Conservation (phyloP, 2,888 invertebrate species). For the Melanargia galathea region DNA sequence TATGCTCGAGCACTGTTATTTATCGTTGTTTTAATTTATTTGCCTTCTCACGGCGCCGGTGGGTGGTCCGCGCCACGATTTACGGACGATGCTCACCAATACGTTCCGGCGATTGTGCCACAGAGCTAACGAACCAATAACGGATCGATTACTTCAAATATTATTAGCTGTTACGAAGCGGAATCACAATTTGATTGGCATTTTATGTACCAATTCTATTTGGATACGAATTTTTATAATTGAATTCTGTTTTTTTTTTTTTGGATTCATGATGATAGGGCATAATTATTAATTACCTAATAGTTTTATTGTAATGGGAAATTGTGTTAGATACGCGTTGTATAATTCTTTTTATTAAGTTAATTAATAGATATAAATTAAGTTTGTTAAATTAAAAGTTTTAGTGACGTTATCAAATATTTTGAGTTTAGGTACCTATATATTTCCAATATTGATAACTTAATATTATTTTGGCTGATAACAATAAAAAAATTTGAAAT, state of each 20-base stretch:
- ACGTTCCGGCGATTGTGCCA: slow-evolving; percentile 74
- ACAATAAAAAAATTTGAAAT: too few species aligned
- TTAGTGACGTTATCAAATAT: too few species aligned
- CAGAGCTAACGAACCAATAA: slow-evolving; percentile 46
- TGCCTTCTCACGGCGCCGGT: slow-evolving; percentile 74
- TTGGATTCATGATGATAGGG: neutral
- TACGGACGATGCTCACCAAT: slow-evolving; percentile 72
- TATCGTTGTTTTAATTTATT: slow-evolving; percentile 81
- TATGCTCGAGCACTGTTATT: slow-evolving; percentile 80
- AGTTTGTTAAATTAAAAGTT: neutral
- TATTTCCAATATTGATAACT: too few species aligned
- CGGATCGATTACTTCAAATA: slow-evolving; percentile 40
- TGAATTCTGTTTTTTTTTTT: slow-evolving; percentile 15
- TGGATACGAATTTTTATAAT: slow-evolving; percentile 25
- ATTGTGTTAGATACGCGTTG: slow-evolving; percentile 8
- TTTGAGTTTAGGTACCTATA: too few species aligned
- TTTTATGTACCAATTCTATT: slow-evolving; percentile 33
- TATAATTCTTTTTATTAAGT: neutral
- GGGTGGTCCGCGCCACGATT: slow-evolving; percentile 81
- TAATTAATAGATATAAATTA: neutral
- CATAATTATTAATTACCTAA: too few species aligned
- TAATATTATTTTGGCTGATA: too few species aligned
- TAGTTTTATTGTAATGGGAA: slow-evolving; percentile 14
- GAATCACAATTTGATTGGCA: slow-evolving; percentile 36
- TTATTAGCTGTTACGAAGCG: slow-evolving; percentile 35